Percentiles rank a stretch among this genome's conserved stretches.
These are phyloP conservation scores for Petrophora chlorosata DNA, from an alignment of 2,888 invertebrate genomes.

Conservation along the genomic window DNA sequence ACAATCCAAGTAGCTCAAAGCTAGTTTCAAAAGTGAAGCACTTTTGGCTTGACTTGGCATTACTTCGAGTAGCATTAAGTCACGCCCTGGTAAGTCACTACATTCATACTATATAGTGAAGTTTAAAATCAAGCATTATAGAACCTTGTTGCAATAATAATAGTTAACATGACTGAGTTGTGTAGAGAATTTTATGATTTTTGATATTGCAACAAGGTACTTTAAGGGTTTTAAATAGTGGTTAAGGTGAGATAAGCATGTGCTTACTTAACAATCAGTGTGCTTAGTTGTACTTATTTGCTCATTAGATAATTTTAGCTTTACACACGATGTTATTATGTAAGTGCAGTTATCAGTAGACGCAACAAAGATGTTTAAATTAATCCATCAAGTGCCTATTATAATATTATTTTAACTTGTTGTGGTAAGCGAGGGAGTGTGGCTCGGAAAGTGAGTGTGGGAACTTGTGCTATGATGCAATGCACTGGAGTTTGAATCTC, in stretches of 20 bases:
- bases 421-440: too few species aligned
- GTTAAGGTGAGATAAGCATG: slow-evolving; percentile 11
- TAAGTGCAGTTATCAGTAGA: slow-evolving; percentile 13
- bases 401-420: too few species aligned
- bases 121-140: neutral
- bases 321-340: slow-evolving; percentile 9
- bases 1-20: too few species aligned
- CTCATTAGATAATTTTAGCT: slow-evolving; percentile 24
- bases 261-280: slow-evolving; percentile 4
- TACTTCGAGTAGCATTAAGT: slow-evolving; percentile 6
- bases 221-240: too few species aligned
- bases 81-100: slow-evolving; percentile 1
- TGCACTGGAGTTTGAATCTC: too few species aligned
- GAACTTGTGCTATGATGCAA: too few species aligned
- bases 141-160: slow-evolving; percentile 1
- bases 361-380: neutral
- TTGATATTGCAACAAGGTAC: slow-evolving; percentile 3
- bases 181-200: too few species aligned
- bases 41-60: too few species aligned
- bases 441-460: too few species aligned
- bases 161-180: too few species aligned
- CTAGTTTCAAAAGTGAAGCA: too few species aligned
- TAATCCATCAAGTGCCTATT: too few species aligned
- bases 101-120: neutral
- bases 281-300: slow-evolving; percentile 13